Conservation (phyloP, 1,140 invertebrate genomes). For the Drosophila mauritiana region DNA sequence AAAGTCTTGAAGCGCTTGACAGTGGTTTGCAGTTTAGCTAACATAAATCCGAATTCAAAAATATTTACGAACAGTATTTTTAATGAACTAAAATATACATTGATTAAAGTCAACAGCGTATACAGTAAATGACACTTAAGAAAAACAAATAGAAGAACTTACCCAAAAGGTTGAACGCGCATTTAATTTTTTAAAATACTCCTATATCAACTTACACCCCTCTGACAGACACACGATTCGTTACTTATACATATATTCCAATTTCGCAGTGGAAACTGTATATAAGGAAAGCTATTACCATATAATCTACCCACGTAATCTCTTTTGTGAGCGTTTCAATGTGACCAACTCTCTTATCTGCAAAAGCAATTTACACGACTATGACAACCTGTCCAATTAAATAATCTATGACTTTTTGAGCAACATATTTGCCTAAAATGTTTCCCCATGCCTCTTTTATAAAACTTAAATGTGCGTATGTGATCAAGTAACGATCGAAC, state of each 20-base stretch:
- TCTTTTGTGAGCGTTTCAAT: conserved; percentile 54
- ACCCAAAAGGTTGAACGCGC: conserved; percentile 70
- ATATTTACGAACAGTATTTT: conserved; percentile 73
- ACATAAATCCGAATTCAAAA: conserved; percentile 53
- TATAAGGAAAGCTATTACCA: conserved; percentile 20
- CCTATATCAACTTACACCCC: conserved; percentile 26
- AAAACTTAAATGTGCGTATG: conserved; percentile 29
- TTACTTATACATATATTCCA: conserved; percentile 50
- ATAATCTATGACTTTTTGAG: conserved; percentile 67
- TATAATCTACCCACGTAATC: conserved; percentile 23
- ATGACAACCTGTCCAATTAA: conserved; percentile 44
- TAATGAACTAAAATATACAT: conserved; percentile 40
- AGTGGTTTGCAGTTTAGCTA: conserved; percentile 55
- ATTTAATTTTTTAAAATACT: conserved; percentile 64
- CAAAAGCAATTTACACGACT: conserved; percentile 17
- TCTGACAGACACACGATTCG: conserved; percentile 24
- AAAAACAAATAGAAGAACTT: conserved; percentile 24
- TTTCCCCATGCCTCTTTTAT: conserved; percentile 69
- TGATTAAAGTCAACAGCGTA: conserved; percentile 28
- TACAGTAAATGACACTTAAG: conserved; percentile 43
- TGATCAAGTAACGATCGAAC: conserved; percentile 3
- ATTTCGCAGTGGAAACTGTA: conserved; percentile 3
- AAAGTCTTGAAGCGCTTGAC: conserved; percentile 31
- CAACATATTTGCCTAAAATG: conserved; percentile 77
- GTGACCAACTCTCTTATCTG: conserved; percentile 64